Base-by-base conservation (phyloP, 1,140 invertebrate species). In the Phortica variegata region DNA sequence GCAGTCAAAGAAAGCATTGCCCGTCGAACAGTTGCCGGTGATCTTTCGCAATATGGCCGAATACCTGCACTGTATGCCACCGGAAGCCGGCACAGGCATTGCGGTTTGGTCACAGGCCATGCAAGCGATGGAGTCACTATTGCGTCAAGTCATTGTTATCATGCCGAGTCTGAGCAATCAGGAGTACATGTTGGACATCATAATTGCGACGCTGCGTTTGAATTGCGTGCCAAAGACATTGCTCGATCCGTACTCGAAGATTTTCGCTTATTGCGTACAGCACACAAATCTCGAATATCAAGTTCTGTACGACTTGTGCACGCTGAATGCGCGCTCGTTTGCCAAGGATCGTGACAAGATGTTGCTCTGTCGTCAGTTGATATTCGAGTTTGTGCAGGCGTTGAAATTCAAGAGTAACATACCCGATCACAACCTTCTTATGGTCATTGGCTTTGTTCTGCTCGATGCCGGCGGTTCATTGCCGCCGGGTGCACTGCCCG, bases 161-260 rank as follows among this genome's bases (percentile, higher is more conserved):
- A 79, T 94, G 58, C 81, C 86, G 43, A 83, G 83, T 21, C 79
- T 90, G 38, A 86, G 86, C 49, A 87, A 93, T 65, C 82, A 88
- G 17, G 84, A 84, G 46, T 85, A 90, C 21, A 77, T 95, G 15
- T 79, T 98, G 38, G 82, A 89, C 42, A 89, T 96, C 16, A 93
- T 97, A 79, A 84, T 87, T 21, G 87, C 87, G 15, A 83, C 95
- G 19, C 81, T 98, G 43, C 87, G 89, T 71, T 83, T 97, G 9
- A 91, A 93, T 23, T 86, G 87, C 10, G 88, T 94, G 38, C 68
- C 71, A 2, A 76, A 76, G 21, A 73, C 54, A 48, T 95, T 70
- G 76, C 97, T 75, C 47, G 97, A 99, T 68, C 91, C 94, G n/a
- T 97, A 97, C 74, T 90, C 93, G 1, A 98, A 98, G 81, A 85